Conservation (phyloP, 1,140 invertebrate species). For the Saxidomus purpurata region DNA sequence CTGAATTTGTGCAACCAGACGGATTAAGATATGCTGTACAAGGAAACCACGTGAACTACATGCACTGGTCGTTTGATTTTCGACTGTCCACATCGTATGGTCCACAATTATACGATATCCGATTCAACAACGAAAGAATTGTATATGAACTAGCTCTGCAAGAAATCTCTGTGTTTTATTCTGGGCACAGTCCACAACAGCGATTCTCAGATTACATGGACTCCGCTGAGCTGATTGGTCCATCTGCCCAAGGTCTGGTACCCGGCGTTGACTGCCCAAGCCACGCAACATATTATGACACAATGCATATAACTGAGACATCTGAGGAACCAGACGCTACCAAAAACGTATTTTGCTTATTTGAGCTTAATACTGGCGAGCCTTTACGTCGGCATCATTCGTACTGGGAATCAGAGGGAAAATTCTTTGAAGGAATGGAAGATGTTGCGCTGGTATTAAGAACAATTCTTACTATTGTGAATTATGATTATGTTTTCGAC, state of each 20-base stretch:
- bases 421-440: slow-evolving; percentile 73
- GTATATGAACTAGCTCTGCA: slow-evolving; percentile 80
- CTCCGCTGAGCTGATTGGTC: slow-evolving; percentile 73
- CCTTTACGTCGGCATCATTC: slow-evolving; percentile 75
- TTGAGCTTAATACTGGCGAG: slow-evolving; percentile 78
- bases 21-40: slow-evolving; percentile 72
- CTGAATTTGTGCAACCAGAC: slow-evolving; percentile 66
- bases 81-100: slow-evolving; percentile 68
- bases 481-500: slow-evolving; percentile 81
- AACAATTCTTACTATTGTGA: slow-evolving; percentile 72
- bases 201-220: slow-evolving; percentile 76
- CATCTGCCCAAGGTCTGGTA: slow-evolving; percentile 69
- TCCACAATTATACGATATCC: slow-evolving; percentile 75
- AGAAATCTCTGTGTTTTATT: slow-evolving; percentile 76
- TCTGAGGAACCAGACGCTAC: neutral
- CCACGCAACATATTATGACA: slow-evolving; percentile 71
- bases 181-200: slow-evolving; percentile 71
- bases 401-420: slow-evolving; percentile 44
- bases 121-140: slow-evolving; percentile 69
- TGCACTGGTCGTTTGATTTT: slow-evolving; percentile 77
- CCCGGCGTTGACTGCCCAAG: slow-evolving; percentile 81
- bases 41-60: slow-evolving; percentile 71
- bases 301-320: slow-evolving; percentile 52
- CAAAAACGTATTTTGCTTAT: slow-evolving; percentile 78
- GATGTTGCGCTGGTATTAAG: slow-evolving; percentile 73